Evolutionary conservation across 2,113 vertebrate genomes (phyloP), one percentile per base, ranked within the genome.

Genomic region (Oreochromis tanganicae): DNA sequence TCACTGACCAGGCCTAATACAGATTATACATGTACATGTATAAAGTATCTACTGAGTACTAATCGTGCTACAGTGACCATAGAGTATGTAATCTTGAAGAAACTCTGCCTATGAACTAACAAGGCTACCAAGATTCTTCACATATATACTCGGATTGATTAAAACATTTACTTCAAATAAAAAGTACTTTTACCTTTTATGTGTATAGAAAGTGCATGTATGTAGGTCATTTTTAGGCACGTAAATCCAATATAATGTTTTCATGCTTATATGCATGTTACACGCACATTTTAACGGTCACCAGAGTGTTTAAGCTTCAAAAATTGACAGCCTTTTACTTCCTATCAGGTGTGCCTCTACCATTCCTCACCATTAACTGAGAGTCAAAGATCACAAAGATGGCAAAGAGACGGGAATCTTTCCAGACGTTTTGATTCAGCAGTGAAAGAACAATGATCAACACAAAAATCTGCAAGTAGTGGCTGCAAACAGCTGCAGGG

Each of bases 231-330:
- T 55, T 55, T 12, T 55, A 55, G n/a, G 41, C 41, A 43, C 5
- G 41, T 55, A 12, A 21, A 6, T 55, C 52, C n/a, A 55, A 55
- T 55, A 10, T 55, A 55, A n/a, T 3, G 2, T 63, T 63, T 63
- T 63, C 17, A 63, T 0, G 2, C 32, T 3, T 1, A 63, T 36
- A n/a, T n/a, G 32, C 32, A 36, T 63, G 59, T 63, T 36, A 36
- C 59, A 12, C 14, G 14, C 29, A 63, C 34, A n/a, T 38, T 66
- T n/a, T 66, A 13, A 66, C 1, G 0, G 10, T 2, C 34, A 1
- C 4, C 61, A 5, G 19, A 38, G 34, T 36, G 34, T n/a, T 66
- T 66, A 66, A 38, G 61, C 34, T 38, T 38, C 34, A 38, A 38
- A 17, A 66, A 5, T 13, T 66, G 19, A 38, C 34, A 68, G 11